A percentile compares a stretch with the other conserved stretches of the same genome.
Evolutionary conservation across 2,113 vertebrate genomes (phyloP).

Genomic region (Seriola rivoliana): DNA sequence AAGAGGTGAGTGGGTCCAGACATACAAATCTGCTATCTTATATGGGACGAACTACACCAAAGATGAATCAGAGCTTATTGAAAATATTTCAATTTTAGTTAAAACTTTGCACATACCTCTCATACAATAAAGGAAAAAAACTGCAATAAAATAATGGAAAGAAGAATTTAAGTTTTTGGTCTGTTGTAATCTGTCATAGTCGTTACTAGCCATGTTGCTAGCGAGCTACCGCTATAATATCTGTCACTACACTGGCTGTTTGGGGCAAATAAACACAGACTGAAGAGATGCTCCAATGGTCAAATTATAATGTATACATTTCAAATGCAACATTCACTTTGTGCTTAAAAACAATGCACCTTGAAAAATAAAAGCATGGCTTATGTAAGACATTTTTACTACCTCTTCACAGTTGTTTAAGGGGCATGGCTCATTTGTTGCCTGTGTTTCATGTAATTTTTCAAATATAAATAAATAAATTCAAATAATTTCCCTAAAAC

Average conservation of each 20-base stretch:
- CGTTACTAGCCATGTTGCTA: neutral
- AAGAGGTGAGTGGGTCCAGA: neutral
- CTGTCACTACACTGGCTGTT: neutral
- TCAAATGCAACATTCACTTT: neutral
- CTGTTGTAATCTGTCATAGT: neutral
- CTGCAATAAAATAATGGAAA: neutral
- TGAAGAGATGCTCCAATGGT: neutral
- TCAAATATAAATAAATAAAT: neutral
- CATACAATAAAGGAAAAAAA: neutral
- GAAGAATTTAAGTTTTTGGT: neutral
- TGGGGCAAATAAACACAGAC: neutral
- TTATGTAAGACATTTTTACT: neutral
- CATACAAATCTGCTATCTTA: neutral
- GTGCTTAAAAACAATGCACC: neutral
- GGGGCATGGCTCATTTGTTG: neutral
- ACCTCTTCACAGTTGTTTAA: neutral
- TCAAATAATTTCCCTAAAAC: neutral
- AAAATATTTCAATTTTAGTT: neutral
- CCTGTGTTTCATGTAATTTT: neutral
- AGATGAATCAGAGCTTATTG: neutral
- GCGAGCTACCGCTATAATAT: neutral
- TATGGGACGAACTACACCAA: neutral
- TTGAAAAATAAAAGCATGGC: neutral
- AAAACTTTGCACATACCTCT: neutral
- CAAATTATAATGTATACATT: neutral